Conservation (phyloP, 2,113 vertebrate species). For the Ameiurus melas region DNA sequence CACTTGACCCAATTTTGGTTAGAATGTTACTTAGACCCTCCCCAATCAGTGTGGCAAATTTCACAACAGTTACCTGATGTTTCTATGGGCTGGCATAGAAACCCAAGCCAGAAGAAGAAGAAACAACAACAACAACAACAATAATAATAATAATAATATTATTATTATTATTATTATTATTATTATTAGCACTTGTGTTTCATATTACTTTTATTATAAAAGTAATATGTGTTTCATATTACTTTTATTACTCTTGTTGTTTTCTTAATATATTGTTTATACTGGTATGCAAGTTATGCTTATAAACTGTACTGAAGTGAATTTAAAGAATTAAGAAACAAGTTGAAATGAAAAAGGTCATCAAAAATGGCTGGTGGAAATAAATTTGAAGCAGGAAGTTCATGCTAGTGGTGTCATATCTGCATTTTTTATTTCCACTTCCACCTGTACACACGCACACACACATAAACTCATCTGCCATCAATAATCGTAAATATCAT, state of each 20-base stretch:
- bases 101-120: too few species aligned
- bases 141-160: background rate
- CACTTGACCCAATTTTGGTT: too few species aligned
- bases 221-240: background rate
- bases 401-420: background rate
- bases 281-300: background rate
- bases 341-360: background rate
- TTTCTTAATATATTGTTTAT: background rate
- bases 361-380: background rate
- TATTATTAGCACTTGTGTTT: too few species aligned
- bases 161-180: too few species aligned
- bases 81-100: too few species aligned
- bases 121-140: too few species aligned
- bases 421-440: background rate
- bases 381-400: background rate
- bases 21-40: too few species aligned
- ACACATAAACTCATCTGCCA: background rate
- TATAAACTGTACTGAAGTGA: background rate
- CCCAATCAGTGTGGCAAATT: too few species aligned
- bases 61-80: too few species aligned
- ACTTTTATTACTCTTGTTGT: background rate
- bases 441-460: background rate
- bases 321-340: background rate
- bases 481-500: background rate
- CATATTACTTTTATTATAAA: too few species aligned